Conservation (phyloP, 2,888 invertebrate species). For the Tribolium freemani region DNA sequence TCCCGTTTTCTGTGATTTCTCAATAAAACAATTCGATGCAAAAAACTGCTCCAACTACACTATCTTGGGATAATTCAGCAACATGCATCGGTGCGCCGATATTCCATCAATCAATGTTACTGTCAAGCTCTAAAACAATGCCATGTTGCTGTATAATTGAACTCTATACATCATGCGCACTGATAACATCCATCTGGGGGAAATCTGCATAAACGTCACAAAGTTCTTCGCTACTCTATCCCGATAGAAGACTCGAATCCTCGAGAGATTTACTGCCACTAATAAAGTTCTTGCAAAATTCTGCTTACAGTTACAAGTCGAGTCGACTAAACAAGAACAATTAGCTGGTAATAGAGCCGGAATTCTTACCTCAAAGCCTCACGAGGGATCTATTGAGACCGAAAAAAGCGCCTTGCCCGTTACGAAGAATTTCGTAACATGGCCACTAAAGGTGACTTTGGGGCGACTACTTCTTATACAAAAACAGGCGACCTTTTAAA, state of each 20-base stretch:
- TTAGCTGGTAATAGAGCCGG: conserved; percentile 34
- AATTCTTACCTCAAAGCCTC: conserved; percentile 14
- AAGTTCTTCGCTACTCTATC: conserved; percentile 25
- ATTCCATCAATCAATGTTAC: conserved; percentile 67
- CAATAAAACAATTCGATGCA: conserved; percentile 53
- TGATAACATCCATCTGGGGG: conserved; percentile 60
- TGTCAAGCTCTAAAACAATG: conserved; percentile 68
- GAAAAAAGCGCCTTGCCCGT: conserved; percentile 9
- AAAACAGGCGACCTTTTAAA: conserved; percentile 55
- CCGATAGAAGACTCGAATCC: conserved; percentile 2
- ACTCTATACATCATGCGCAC: conserved; percentile 65
- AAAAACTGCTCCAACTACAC: conserved; percentile 56
- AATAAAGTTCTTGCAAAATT: conserved; percentile 41
- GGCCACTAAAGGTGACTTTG: conserved; percentile 56
- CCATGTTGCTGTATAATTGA: conserved; percentile 68
- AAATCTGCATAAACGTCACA: conserved; percentile 58
- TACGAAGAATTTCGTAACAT: conserved; percentile 51
- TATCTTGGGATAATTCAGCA: conserved; percentile 57
- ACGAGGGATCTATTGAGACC: conserved; percentile 15
- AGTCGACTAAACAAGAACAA: conserved; percentile 31
- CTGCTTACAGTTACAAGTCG: conserved; percentile 33
- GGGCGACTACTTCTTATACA: conserved; percentile 54
- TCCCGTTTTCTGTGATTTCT: conserved; percentile 60
- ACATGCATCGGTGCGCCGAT: conserved; percentile 61
- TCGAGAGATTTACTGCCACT: conserved; percentile 34